Evolutionary conservation across 2,113 vertebrate species (phyloP).

Genomic region (Drymodes brunneopygia): DNA sequence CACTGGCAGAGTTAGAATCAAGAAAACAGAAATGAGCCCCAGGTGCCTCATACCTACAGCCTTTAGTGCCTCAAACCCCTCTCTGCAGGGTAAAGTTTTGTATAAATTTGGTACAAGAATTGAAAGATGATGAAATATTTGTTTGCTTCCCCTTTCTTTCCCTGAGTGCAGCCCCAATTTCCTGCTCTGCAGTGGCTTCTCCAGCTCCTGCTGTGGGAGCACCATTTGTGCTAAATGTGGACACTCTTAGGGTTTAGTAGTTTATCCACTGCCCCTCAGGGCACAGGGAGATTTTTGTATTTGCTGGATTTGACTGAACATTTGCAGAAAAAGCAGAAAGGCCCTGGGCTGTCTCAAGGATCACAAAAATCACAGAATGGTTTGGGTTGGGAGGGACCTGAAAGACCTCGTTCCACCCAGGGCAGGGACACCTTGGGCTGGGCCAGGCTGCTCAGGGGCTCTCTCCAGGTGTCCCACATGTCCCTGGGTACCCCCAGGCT

Average conservation of each 20-base stretch:
- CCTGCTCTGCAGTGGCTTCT: not conserved
- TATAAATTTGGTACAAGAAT: not conserved
- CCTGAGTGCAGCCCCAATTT: not conserved
- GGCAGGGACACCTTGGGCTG: not conserved
- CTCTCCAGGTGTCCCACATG: fast-evolving
- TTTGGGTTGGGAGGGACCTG: not conserved
- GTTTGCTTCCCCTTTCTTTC: not conserved
- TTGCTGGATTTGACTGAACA: not conserved
- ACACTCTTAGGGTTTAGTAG: too few species aligned
- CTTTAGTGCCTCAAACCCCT: not conserved
- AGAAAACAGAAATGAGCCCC: not conserved
- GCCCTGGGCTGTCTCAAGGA: not conserved
- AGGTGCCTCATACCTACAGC: not conserved
- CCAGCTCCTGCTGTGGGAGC: not conserved
- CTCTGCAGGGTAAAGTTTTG: not conserved
- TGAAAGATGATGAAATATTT: not conserved
- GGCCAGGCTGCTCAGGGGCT: not conserved
- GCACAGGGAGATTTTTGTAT: not conserved
- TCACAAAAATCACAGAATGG: not conserved
- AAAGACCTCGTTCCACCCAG: not conserved
- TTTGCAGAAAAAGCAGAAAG: not conserved
- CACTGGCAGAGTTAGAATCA: not conserved
- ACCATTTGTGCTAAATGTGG: not conserved
- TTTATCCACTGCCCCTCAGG: not conserved
- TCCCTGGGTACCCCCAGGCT: not conserved